Base-by-base conservation (phyloP, 2,888 invertebrate genomes). In the Incurvaria masculella region DNA sequence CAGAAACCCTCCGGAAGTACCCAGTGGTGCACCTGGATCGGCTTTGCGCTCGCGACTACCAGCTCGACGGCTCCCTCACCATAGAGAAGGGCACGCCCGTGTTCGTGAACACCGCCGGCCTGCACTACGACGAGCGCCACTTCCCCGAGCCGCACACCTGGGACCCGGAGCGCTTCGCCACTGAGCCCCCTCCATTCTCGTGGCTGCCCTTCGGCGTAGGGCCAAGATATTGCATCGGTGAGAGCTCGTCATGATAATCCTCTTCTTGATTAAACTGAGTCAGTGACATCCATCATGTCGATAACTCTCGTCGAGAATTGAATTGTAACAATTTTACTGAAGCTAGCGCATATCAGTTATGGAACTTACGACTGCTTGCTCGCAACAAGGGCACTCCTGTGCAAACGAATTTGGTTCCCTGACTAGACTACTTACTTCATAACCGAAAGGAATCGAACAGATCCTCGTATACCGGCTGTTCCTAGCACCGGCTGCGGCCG, bases 141-240 rank as follows among this genome's bases (percentile, higher is more conserved):
- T 69, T 60, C 53, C 68, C 69, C 0, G 61, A 71, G 10, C 70
- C 73, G 0, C 55, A 64, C 17, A 47, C 61, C 44, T 73, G 71
- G 70, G 57, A 54, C 1, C 72, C 73, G 0, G 69, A 69, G 48
- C 62, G 73, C 46, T 66, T 68, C 55, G 47, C 48, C 4, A 51
- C 56, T 16, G 50, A 61, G 2, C 51, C 54, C 0, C 69, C 70
- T 44, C 60, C 66, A 18, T 70, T 61, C 54, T 63, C 60, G 1
- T 69, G 69, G 45, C 39, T 72, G 18, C 69, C 73, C 1, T 72
- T 73, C 46, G 72, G 73, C 5, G 72, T 69, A 40, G 73, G 72
- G 27, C 73, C 72, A 1, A 62, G 68, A 6, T 69, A 68, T 52
- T 63, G 62, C 50, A 61, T 61, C 41, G 60, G 61, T 61, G 54